Conservation (phyloP, 2,888 invertebrate genomes). For the Epinotia demarniana region DNA sequence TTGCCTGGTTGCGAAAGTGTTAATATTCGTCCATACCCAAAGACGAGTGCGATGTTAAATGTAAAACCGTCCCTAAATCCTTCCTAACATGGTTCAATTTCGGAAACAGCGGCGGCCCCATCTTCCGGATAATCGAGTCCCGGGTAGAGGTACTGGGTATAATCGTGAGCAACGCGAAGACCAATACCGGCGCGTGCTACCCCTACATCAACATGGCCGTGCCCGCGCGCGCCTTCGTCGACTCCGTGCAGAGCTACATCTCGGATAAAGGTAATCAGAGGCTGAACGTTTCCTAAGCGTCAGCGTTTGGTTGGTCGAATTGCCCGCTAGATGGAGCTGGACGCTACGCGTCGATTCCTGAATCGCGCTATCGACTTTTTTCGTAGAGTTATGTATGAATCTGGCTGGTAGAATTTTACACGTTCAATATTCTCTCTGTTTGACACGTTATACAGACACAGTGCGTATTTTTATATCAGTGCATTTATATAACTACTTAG, state of each 20-base stretch:
- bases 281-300: neutral
- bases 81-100: neutral
- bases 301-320: neutral
- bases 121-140: slow-evolving; percentile 72
- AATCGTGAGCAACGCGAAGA: slow-evolving; percentile 85
- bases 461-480: no score
- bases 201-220: slow-evolving; percentile 86
- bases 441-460: no score
- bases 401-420: no score
- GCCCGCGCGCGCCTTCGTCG: slow-evolving; percentile 75
- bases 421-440: no score
- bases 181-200: slow-evolving; percentile 77
- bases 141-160: slow-evolving; percentile 80
- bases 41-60: no score
- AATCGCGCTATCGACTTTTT: neutral
- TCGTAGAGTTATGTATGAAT: neutral
- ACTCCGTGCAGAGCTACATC: slow-evolving; percentile 72
- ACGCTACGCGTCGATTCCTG: neutral
- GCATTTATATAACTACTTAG: no score
- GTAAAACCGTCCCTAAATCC: neutral
- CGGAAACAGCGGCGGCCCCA: slow-evolving; percentile 84
- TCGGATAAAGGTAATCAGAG: slow-evolving; percentile 71
- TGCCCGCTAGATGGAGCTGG: neutral
- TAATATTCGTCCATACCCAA: no score
- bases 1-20: no score